A percentile compares a stretch with the other conserved stretches of the same genome.
Evolutionary conservation across 2,888 invertebrate species (phyloP).

Genomic region (Baccha elongata): DNA sequence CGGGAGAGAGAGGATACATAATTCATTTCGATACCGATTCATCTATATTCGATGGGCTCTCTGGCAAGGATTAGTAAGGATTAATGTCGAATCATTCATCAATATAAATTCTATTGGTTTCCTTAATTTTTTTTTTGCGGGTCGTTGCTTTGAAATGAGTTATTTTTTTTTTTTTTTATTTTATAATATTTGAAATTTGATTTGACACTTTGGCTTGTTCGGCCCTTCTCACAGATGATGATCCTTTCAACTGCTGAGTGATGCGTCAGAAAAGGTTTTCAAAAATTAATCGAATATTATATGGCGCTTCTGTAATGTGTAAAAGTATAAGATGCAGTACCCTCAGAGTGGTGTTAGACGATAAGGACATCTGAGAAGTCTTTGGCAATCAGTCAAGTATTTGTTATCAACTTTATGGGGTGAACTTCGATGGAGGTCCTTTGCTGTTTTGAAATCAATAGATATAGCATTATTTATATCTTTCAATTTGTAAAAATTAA

Average conservation of each 20-base stretch:
- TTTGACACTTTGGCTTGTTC: constrained; percentile 54
- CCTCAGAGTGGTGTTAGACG: constrained; percentile 19
- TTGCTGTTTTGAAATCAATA: too few relatives aligned
- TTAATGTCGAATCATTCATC: constrained; percentile 82
- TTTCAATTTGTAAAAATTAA: too few relatives aligned
- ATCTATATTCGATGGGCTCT: constrained; percentile 34
- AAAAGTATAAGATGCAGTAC: constrained; percentile 16
- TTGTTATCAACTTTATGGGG: background rate
- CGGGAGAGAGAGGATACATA: constrained; percentile 52
- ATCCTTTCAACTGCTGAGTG: constrained; percentile 46
- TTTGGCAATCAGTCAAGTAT: constrained; percentile 52
- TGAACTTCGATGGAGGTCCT: background rate
- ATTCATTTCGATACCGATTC: constrained; percentile 53
- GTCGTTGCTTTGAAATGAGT: constrained; percentile 28
- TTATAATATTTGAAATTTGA: constrained; percentile 46
- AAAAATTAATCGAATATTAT: constrained; percentile 58
- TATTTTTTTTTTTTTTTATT: too few relatives aligned
- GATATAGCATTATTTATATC: too few relatives aligned
- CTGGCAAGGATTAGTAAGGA: constrained; percentile 76
- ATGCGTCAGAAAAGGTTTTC: background rate
- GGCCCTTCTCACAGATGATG: constrained; percentile 6
- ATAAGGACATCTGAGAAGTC: constrained; percentile 57
- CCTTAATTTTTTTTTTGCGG: constrained; percentile 38
- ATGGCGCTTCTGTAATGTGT: constrained; percentile 63
- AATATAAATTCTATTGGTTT: constrained; percentile 73